Evolutionary conservation across 2,888 invertebrate genomes (phyloP), one percentile per base, ranked within the genome.

Genomic region (Sarcophaga carnaria): DNA sequence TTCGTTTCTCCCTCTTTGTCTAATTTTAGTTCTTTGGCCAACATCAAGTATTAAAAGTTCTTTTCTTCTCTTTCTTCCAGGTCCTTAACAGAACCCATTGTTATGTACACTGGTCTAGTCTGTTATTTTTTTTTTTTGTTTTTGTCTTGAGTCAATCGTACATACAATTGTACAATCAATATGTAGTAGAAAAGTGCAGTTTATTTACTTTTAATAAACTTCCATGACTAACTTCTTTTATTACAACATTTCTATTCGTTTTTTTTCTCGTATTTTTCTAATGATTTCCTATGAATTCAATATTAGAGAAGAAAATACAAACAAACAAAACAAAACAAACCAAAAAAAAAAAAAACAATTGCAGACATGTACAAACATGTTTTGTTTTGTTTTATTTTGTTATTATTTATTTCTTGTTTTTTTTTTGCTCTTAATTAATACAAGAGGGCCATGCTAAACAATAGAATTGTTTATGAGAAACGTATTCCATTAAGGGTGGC

Each of bases 301-400:
- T 79, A 70, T 63, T n/a, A 8, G 62, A 70, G 8, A 37, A 2
- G 37, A 37, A 37, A 37, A 37, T 37, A 37, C 6, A 37, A 37
- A 37, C 37, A 37, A 37, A 37, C 37, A 37, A 37, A 37, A 27
- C 0, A 27, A 25, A 37, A 37, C 37, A 37, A 37, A 37, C 37
- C 8, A 37, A 37, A 27, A 27, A 25, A 25, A 70, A 49, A 70
- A 47, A 49, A 49, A 70, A 27, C 4, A 70, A 49, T 70, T 79
- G 69, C 69, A 78, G 69, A 78, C 78, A 78, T 78, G 78, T 47
- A 78, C 78, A 62, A 70, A 78, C 62, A 78, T 78, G 78, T 78
- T 77, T 60, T 78, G 60, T 63, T 63, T 37, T 60, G 17, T 72
- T 72, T 27, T 45, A 12, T 4, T 49, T 54, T 78, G 60, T 63